phyloP scores from a whole-genome alignment of 2,888 invertebrate genomes.

The Camponotus fellah region DNA sequence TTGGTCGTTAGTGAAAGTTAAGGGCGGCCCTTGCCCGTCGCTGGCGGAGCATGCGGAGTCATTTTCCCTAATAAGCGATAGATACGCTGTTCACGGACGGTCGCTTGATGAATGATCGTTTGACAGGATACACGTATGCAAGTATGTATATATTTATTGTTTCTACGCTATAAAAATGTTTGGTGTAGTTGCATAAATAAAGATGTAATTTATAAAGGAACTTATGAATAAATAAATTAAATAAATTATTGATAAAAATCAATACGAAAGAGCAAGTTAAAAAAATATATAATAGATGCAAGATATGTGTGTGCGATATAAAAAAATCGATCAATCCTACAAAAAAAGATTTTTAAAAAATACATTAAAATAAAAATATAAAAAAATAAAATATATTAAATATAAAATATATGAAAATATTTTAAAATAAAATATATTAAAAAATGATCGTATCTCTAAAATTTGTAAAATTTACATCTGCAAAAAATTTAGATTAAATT shows the following conservation, averaged over 20 bases:
- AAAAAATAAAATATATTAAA: no score
- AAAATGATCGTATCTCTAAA: no score
- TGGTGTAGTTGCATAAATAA: neutral
- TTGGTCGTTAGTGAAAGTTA: constrained; percentile 84
- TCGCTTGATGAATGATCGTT: constrained; percentile 26
- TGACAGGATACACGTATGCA: neutral
- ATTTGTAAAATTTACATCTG: no score
- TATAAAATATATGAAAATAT: no score
- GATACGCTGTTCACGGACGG: constrained; percentile 60
- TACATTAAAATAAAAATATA: no score
- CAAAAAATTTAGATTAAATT: no score
- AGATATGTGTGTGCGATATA: neutral
- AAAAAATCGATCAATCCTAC: neutral
- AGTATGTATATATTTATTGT: neutral
- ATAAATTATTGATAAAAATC: neutral
- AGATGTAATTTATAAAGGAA: neutral
- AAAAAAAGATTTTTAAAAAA: no score
- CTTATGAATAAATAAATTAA: constrained; percentile 16
- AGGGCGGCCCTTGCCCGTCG: constrained; percentile 63
- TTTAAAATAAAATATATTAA: no score
- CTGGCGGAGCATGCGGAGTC: constrained; percentile 70
- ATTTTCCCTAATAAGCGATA: constrained; percentile 72
- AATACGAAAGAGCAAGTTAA: neutral
- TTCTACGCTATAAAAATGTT: neutral
- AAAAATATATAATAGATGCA: neutral